Base-by-base conservation (phyloP, 2,113 vertebrate genomes). In the Seriola dumerili region DNA sequence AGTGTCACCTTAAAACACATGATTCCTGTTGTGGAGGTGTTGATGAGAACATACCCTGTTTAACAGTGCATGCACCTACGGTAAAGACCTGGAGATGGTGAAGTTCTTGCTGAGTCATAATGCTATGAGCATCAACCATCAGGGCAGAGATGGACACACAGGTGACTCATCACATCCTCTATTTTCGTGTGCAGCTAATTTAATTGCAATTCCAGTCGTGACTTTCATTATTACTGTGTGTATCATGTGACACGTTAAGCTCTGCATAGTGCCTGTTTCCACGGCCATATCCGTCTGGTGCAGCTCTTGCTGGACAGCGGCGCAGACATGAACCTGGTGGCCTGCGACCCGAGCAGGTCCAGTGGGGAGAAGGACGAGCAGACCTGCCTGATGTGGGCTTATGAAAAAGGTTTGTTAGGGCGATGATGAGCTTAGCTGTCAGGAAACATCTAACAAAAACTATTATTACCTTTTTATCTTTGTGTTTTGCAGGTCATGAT, bases 311-410 rank as follows among this genome's bases (percentile, higher is more conserved):
- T 99, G 93, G 98, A 99, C 88, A 97, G 93, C 0, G 97, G 97
- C 29, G 97, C 98, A 12, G 98, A 99, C 83, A 98, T 99, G 97
- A 99, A 99, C 75, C 95, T 99, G 1, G 97, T 99, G 3, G 97
- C 98, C 14, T 97, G 96, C 73, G 98, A 99, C 89, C 97, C 97
- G 75, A 99, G 97, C 94, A 96, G 97, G 84, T 98, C 97, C 86
- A 99, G 97, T 21, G 98, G 97, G 50, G 97, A 99, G 84, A 99
- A 98, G 89, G 97, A 99, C 11, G 97, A 99, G 83, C 98, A 99
- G 93, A 99, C 97, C 0, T 99, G 97, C 78, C 94, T 99, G 84
- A 99, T 99, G 98, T 99, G 98, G 98, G 97, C 98, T 46, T 99
- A 99, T 76, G 98, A 99, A 84, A 99, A 97, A 97, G 98, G 98